Base-by-base conservation (phyloP, 1,140 invertebrate genomes). In the Atta colombica region DNA sequence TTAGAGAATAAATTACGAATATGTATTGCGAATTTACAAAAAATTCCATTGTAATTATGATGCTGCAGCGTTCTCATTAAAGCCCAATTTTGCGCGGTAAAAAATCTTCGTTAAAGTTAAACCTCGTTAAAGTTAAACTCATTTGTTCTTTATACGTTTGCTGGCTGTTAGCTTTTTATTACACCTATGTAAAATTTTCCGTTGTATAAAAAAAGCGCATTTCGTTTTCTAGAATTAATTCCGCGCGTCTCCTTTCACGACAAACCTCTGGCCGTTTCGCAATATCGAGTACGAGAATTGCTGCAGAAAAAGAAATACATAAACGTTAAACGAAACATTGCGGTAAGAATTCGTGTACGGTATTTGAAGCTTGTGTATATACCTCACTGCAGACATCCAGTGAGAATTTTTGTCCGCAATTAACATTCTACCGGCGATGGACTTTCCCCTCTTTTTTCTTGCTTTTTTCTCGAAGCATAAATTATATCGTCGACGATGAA, bases 381-480 rank as follows among this genome's bases (percentile, higher is more conserved):
- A 7, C 12, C 0, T 3, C 39, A 8, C 25, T 49, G 25, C 39
- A n/a, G 28, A 35, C 55, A 61, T 61, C 60, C 69, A n/a, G 39
- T 28, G 3, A 74, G 39, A 61, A 51, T 84, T 84, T n/a, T 49
- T 3, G 55, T 55, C 18, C 25, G 28, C 55, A 84, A 84, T 84
- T 84, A 84, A 75, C 80, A 61, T 75, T 63, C 55, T 74, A 10
- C 39, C n/a, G 16, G 25, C 80, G 28, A 49, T 35, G 80, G 14
- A 49, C 78, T 60, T 51, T 5, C 39, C 18, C 55, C 25, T 45
- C 5, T 72, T 74, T 74, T 45, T 25, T 60, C 21, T 7, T 72
- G 39, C 80, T 35, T 4, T 74, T 74, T 84, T 75, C 18, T 72
- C 39, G 53, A 74, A 61, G 68, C 68, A 60, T 74, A 74, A 84